Evolutionary conservation across 37 sponge, comb jelly and placozoan genomes (phyloP), one percentile per base, ranked within the genome.

Genomic region (Tethya wilhelma): DNA sequence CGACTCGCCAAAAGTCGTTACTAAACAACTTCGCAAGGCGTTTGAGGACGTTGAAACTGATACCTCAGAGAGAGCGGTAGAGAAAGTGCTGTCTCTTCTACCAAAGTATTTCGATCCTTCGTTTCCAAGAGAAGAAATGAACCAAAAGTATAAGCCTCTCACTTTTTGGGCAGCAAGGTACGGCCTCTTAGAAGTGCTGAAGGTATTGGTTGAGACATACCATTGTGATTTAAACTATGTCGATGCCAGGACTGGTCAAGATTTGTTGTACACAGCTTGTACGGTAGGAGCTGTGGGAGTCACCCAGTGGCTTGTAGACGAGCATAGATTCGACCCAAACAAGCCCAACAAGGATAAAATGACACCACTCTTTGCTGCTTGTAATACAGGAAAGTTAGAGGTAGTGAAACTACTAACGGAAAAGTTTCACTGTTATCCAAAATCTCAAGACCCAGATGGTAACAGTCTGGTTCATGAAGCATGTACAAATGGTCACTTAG

Each of bases 321-420:
- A 34, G 9, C 40, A 49, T 56, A 4, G 1, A 7, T 2, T 85
- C 4, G 42, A 77, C 44, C 71, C 86, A 2, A 59, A 45, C 11
- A 26, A 75, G 44, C 32, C 69, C 5, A 76, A 67, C 45, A 58
- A 59, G 11, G n/a, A n/a, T n/a, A 76, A 76, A 0, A 65, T 56
- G 36, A 87, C 87, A 6, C 87, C 87, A 20, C 46, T 87, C 1
- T 56, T 79, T 41, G 59, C 69, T n/a, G 87, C 87, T 25, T 72
- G 75, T 44, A 38, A 57, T 56, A 71, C 73, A 30, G 87, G 87
- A 33, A 42, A 80, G 30, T 39, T 56, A 1, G 60, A 49, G n/a
- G 33, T 59, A 32, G 23, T 80, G 22, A 56, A 42, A 7, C 40
- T 58, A 26, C 68, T 80, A 0, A 69, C 59, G 4, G 37, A 36